phyloP scores from a whole-genome alignment of 2,113 vertebrate genomes.

The Gymnorhina tibicen region DNA sequence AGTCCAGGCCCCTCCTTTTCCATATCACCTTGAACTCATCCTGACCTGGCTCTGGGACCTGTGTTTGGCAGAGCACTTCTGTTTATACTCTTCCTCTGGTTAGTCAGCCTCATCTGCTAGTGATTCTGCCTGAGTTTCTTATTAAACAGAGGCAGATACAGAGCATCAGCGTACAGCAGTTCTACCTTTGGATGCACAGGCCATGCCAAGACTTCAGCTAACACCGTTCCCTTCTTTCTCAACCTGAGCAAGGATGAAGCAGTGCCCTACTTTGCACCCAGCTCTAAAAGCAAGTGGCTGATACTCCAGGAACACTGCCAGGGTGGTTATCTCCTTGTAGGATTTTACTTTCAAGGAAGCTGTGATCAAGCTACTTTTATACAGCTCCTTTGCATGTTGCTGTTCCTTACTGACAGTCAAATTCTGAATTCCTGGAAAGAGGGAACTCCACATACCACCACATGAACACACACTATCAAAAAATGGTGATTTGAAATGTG shows the following conservation, averaged over 20 bases:
- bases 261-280: background rate
- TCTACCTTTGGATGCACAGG: background rate
- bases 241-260: background rate
- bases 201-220: background rate
- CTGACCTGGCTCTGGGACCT: background rate
- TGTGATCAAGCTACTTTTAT: background rate
- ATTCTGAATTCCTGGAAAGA: background rate
- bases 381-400: background rate
- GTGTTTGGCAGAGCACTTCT: background rate
- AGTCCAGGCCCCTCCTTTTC: accelerated
- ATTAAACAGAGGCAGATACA: background rate
- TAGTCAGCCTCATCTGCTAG: background rate
- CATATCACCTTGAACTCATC: background rate
- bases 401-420: background rate
- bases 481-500: background rate
- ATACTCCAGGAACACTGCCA: background rate
- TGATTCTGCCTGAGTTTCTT: background rate
- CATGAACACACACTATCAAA: background rate
- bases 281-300: background rate
- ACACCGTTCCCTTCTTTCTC: background rate
- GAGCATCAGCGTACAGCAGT: background rate
- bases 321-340: background rate
- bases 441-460: background rate
- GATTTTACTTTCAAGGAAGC: background rate
- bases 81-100: background rate